Evolutionary conservation across 2,888 invertebrate species (phyloP).

Genomic region (Poecilus cupreus): DNA sequence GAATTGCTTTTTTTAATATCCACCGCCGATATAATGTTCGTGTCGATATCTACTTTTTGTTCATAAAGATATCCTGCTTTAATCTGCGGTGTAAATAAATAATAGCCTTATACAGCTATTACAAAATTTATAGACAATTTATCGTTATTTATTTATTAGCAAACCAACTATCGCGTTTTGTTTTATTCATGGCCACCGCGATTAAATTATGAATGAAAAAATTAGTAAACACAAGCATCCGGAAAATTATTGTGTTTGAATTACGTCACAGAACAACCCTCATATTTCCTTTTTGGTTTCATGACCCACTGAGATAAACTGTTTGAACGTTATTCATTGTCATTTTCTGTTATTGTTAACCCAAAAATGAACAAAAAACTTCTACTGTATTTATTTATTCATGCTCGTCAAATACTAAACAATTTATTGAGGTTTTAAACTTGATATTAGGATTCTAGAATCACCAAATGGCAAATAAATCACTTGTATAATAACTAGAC

Average conservation of each 20-base stretch:
- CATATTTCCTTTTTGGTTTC: neutral
- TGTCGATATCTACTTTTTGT: constrained; percentile 8
- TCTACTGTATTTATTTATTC: no score
- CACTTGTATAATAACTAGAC: no score
- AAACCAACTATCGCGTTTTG: neutral
- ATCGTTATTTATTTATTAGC: neutral
- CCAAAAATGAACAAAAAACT: neutral
- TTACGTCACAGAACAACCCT: neutral
- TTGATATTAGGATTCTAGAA: no score
- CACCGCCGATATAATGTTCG: neutral
- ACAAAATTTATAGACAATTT: neutral
- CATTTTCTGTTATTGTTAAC: neutral
- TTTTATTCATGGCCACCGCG: no score
- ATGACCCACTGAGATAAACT: neutral
- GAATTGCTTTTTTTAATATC: constrained; percentile 53
- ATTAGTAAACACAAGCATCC: no score
- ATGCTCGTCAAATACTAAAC: no score
- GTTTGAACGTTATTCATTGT: constrained; percentile 11
- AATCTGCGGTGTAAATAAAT: neutral
- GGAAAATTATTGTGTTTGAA: constrained; percentile 1
- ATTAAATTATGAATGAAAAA: no score
- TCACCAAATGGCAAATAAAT: no score
- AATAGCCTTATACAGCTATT: neutral
- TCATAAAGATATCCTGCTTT: neutral
- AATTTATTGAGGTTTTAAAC: no score